These are phyloP conservation scores for Seira ritae DNA, from an alignment of 2,888 invertebrate species.

Conservation along the genomic window DNA sequence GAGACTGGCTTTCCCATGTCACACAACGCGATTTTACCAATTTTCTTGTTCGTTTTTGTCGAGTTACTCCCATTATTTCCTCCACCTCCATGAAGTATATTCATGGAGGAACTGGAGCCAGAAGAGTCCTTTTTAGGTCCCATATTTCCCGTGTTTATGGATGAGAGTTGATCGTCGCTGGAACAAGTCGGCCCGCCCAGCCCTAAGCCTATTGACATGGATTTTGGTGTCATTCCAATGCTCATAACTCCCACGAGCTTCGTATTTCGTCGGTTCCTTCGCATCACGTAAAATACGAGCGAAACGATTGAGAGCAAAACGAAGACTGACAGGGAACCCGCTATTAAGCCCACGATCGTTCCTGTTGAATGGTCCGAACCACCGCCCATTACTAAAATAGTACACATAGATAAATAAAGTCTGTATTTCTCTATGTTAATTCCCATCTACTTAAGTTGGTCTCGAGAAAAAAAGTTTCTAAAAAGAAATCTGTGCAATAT, in stretches of 20 bases:
- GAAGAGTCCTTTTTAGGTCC: conserved; percentile 44
- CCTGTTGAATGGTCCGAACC: conserved; percentile 78
- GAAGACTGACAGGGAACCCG: conserved; percentile 82
- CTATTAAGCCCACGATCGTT: conserved; percentile 81
- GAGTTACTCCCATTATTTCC: conserved; percentile 38
- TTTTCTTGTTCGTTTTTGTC: conserved; percentile 61
- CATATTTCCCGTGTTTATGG: conserved; percentile 49
- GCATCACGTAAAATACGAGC: conserved; percentile 81
- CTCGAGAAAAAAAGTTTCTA: conserved; percentile 25
- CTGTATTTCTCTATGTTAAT: background rate
- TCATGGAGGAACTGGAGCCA: conserved; percentile 57
- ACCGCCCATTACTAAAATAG: conserved; percentile 57
- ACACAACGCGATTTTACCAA: conserved; percentile 71
- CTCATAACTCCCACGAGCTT: conserved; percentile 77
- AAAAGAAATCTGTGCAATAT: conserved; percentile 26
- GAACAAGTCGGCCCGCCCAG: conserved; percentile 63
- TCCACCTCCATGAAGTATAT: conserved; percentile 47
- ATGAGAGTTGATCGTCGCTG: conserved; percentile 62
- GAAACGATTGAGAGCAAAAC: conserved; percentile 81
- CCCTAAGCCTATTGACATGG: conserved; percentile 69
- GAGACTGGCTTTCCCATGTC: conserved; percentile 72
- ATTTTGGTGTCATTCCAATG: conserved; percentile 72
- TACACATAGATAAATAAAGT: conserved; percentile 9
- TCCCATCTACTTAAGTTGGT: background rate
- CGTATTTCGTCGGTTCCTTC: conserved; percentile 80